Base-by-base conservation (phyloP, 2,888 invertebrate species). In the Epinotia nisella region DNA sequence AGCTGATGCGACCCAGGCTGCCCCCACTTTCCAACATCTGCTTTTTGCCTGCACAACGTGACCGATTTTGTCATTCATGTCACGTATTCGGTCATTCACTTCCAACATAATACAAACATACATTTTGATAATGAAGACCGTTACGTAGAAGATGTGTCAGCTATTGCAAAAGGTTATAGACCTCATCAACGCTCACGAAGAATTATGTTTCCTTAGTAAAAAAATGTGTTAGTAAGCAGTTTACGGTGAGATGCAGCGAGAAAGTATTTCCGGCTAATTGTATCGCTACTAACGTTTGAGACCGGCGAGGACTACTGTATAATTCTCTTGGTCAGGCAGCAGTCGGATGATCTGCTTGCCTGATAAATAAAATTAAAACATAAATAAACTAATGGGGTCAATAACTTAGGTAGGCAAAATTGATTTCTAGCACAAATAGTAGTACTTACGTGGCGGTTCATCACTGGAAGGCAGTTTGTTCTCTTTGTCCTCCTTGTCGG, bases 391-490 rank as follows among this genome's bases (percentile, higher is more conserved):
- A 59, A 29, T 68, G 59, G 24, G 29, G 29, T 49, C 29, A 64
- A 39, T 41, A 56, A 56, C 55, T 56, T 56, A 62, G 19, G 45
- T 66, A 49, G 35, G 61, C 65, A 66, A 53, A 39, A 59, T 17
- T 9, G 53, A 65, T 13, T 58, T 24, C 17, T 35, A 65, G 39
- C 10, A 35, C 13, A 29, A 59, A n/a, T 21, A 35, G 9, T 7
- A 53, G 19, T 75, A 94, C 96, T 95, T 94, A 96, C 97, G 95
- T 64, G 96, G 96, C n/a, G 97, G 97, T 86, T 97, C 97, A 70
- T 96, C 97, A 2, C 91, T n/a, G 0, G 86, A 81, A 0, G 91
- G 88, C 15, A 87, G 77, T 74, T 89, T 96, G 94, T 84, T 96
- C 94, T 79, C 95, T 79, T 90, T 95, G 84, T 85, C 95, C 78